Conservation (phyloP, 2,888 invertebrate species). For the Atrina japonica region DNA sequence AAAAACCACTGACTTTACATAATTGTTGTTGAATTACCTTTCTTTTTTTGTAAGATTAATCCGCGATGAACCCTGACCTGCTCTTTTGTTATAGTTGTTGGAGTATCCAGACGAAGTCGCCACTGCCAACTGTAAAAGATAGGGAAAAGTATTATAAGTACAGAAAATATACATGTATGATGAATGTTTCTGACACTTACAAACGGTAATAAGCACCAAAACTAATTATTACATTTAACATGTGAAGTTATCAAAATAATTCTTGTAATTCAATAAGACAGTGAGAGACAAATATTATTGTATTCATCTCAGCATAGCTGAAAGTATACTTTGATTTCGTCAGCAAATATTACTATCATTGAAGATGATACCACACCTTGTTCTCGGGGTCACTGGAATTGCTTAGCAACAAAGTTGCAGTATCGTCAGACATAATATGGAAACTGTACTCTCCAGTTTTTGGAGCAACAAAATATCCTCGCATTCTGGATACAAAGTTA, state of each 20-base stretch:
- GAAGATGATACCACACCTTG: constrained; percentile 44
- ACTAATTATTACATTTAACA: too few species aligned
- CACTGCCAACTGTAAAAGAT: constrained; percentile 22
- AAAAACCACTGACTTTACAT: too few species aligned
- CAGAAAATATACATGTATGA: too few species aligned
- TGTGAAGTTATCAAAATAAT: too few species aligned
- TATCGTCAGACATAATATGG: constrained; percentile 59
- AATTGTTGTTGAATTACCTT: constrained; percentile 17
- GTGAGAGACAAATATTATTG: too few species aligned
- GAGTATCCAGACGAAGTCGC: constrained; percentile 17
- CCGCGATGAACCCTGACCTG: constrained; percentile 27
- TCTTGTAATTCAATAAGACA: too few species aligned
- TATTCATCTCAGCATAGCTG: too few species aligned
- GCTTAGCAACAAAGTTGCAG: constrained; percentile 59
- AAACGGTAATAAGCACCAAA: too few species aligned
- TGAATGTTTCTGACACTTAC: too few species aligned
- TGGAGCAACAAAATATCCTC: constrained; percentile 65
- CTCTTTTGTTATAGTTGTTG: not conserved
- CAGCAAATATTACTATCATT: too few species aligned
- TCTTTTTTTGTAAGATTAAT: constrained; percentile 15
- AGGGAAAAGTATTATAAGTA: too few species aligned
- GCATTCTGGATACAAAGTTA: constrained; percentile 55
- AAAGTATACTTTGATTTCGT: too few species aligned
- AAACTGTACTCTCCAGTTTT: constrained; percentile 62
- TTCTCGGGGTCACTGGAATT: constrained; percentile 44